Evolutionary conservation across 2,797 vertebrate genomes (phyloP), one percentile per base, ranked within the genome.

Genomic region (Gorsachius magnificus): DNA sequence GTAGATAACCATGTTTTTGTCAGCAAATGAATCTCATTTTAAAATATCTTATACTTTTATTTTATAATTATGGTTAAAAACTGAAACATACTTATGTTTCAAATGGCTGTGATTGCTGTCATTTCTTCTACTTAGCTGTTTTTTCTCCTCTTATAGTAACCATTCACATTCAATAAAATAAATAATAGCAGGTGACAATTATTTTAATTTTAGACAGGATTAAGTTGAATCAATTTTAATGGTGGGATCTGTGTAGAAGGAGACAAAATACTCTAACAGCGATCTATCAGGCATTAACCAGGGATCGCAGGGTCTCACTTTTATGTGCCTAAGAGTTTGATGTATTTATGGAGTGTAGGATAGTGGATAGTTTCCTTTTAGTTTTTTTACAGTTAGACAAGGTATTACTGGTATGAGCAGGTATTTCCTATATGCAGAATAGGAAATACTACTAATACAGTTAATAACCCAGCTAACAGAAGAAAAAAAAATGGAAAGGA

Each of bases 331-430:
- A n/a, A 64, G 50, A 87, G 35, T 57, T 63, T 84, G 72, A 77
- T 91, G 16, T 95, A 80, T 96, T 96, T 95, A 93, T 95, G 91
- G 83, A 93, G 85, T 95, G 83, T n/a, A 91, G 83, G 76, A 80
- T 90, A 95, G 89, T 75, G 76, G 87, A 81, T 79, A 93, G 90
- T 89, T 96, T 95, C 77, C 66, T 90, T 84, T 46, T 24, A 28
- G 33, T 33, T 81, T 87, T 89, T 84, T 90, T 82, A 70, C 56
- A 68, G 60, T 89, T 93, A 82, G 87, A 56, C 77, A 82, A 90
- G 70, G 74, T 94, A 83, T 97, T 95, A 88, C 77, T 83, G 79
- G 36, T 95, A 91, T 53, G 33, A 95, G 68, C 85, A 96, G 91
- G 70, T 94, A 96, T 97, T 96, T 95, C 85, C 83, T 89, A 91